A percentile compares a stretch with the other conserved stretches of the same genome.
phyloP scores from a whole-genome alignment of 23 tunicate genomes.

The Pegea sp. region DNA sequence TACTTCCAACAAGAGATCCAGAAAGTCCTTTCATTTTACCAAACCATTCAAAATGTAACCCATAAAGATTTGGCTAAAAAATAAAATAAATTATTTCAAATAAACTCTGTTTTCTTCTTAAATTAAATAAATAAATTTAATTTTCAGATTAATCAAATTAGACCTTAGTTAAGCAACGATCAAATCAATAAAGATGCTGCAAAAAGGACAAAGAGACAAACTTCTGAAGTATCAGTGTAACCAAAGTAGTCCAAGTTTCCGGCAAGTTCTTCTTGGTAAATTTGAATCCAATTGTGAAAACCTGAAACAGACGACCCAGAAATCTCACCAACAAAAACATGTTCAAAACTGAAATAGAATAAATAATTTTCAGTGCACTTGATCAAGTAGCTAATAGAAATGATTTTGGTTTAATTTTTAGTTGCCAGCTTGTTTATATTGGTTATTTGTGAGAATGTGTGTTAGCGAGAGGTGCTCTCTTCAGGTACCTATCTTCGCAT shows the following conservation, averaged over 20 bases:
- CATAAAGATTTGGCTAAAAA: constrained; percentile 35
- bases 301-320: constrained; percentile 23
- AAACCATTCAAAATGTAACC: constrained; percentile 42
- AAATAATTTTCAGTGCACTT: background rate
- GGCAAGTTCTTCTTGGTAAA: constrained; percentile 29
- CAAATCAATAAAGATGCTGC: background rate
- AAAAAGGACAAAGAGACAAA: constrained; percentile 1
- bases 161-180: too few species aligned
- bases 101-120: too few species aligned
- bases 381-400: background rate
- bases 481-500: too few species aligned
- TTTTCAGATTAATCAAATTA: too few species aligned
- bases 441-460: too few species aligned
- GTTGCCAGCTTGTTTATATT: too few species aligned
- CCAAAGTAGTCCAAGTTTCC: constrained; percentile 50
- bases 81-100: too few species aligned
- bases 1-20: constrained; percentile 27
- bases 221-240: constrained; percentile 12
- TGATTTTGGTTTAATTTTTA: too few species aligned
- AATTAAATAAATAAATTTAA: too few species aligned
- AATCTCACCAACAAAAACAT: constrained; percentile 82
- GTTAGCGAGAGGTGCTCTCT: too few species aligned
- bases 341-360: constrained; percentile 44
- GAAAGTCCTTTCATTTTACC: constrained; percentile 22
- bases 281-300: constrained; percentile 73